Evolutionary conservation across 2,113 vertebrate genomes (phyloP), one percentile per base, ranked within the genome.

Genomic region (Toxotes jaculatrix): DNA sequence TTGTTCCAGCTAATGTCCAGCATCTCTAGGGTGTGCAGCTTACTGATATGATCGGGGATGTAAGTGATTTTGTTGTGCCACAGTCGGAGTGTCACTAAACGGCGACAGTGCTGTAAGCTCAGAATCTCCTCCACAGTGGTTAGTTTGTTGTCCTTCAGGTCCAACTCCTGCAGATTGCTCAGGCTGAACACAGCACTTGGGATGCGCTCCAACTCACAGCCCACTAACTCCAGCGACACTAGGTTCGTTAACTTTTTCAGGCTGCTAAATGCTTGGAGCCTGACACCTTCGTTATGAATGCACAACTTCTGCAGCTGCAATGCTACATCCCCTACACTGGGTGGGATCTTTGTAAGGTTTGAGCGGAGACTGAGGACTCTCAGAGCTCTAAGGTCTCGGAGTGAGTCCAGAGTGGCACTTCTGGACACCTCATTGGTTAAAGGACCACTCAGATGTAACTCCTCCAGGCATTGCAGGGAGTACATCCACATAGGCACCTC

Each of bases 21-120:
- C 9, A 90, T 94, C 89, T 98, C 97, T 1, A 98, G 92, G 3
- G 91, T 61, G 74, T 91, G 87, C 57, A 98, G 94, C 81, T 96
- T 97, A 38, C 95, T 93, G 79, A 98, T 94, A 3, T 98, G 96
- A 34, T 98, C 97, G 0, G 97, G 97, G 51, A 98, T 91, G 21
- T 95, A 95, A 12, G 93, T 83, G 17, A 98, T 97, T 84, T 93
- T 94, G 85, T 98, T 98, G 94, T 97, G 93, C 96, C 97, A 98
- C 57, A 98, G 92, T 57, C 88, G 89, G 12, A 98, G 96, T 0
- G 93, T 94, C 13, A 86, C 90, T 61, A 98, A 90, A 68, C 96
- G 96, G 12, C 91, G 92, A 64, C 97, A 97, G 79, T 98, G 97
- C 90, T 98, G 97, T 75, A 98, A 91, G 65, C 97, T 97, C 23